Evolutionary conservation across 1,140 invertebrate species (phyloP).

Genomic region (Danaus melanippus): DNA sequence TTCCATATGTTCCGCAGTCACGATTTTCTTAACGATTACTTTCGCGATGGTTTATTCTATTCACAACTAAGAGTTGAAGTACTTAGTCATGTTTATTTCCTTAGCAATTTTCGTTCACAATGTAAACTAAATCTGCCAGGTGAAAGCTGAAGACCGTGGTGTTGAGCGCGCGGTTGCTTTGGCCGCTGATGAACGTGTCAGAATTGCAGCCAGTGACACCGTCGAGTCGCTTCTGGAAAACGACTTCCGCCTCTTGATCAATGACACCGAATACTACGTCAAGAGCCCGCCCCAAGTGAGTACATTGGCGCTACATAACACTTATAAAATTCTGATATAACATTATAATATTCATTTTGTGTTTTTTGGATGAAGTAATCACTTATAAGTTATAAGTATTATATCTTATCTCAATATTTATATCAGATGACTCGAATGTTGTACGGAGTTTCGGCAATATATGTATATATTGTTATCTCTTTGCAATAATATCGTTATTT

Average conservation of each 20-base stretch:
- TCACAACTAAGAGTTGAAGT: too few relatives aligned
- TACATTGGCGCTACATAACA: neutral
- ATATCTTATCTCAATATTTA: too few relatives aligned
- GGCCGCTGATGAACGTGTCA: slow-evolving; percentile 83
- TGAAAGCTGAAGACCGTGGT: slow-evolving; percentile 88
- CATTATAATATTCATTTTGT: neutral
- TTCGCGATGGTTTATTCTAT: too few relatives aligned
- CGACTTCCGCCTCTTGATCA: slow-evolving; percentile 89
- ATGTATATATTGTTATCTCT: too few relatives aligned
- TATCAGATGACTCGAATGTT: too few relatives aligned
- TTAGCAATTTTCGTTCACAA: too few relatives aligned
- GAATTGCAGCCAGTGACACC: slow-evolving; percentile 91
- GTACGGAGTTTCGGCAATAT: too few relatives aligned
- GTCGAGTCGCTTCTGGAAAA: slow-evolving; percentile 89
- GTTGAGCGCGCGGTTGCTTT: slow-evolving; percentile 86
- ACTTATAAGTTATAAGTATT: too few relatives aligned
- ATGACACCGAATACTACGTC: slow-evolving; percentile 87
- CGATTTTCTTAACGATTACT: too few relatives aligned
- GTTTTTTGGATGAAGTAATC: too few relatives aligned
- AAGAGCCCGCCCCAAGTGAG: slow-evolving; percentile 77
- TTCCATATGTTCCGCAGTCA: too few relatives aligned
- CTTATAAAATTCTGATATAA: neutral
- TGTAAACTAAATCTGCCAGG: slow-evolving; percentile 20
- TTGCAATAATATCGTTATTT: too few relatives aligned
- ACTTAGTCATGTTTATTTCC: neutral